Evolutionary conservation across 2,888 invertebrate genomes (phyloP).

Genomic region (Toxonevra muliebris): DNA sequence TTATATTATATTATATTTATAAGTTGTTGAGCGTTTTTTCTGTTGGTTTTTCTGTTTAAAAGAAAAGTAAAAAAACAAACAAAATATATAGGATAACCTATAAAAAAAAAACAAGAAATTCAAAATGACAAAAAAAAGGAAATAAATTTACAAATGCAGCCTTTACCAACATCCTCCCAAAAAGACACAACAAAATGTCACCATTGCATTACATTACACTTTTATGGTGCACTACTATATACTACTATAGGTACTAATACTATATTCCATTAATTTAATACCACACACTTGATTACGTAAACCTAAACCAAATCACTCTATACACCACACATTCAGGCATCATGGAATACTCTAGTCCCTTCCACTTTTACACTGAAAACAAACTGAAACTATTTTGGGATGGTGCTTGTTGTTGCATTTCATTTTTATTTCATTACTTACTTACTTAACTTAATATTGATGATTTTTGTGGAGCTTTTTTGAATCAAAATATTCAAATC

Average conservation of each 20-base stretch:
- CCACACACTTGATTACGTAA: no score
- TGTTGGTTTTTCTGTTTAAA: background rate
- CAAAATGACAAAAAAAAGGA: background rate
- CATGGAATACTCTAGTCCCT: no score
- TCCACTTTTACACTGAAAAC: no score
- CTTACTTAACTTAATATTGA: conserved; percentile 47
- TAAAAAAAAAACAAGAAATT: conserved; percentile 8
- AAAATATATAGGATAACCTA: background rate
- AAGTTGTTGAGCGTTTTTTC: background rate
- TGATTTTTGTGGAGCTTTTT: conserved; percentile 64
- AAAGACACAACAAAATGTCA: no score
- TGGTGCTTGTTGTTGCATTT: background rate
- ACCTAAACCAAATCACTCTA: no score
- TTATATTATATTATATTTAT: no score
- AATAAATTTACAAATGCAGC: background rate
- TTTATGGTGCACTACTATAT: no score
- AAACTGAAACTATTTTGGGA: background rate
- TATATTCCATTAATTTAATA: no score
- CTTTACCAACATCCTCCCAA: no score
- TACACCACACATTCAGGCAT: no score
- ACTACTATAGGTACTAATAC: no score
- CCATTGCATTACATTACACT: no score
- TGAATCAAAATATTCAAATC: background rate
- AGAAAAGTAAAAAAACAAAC: background rate
- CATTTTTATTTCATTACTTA: conserved; percentile 19